Evolutionary conservation across 2,888 invertebrate species (phyloP).

Genomic region (Baronia brevicornis): DNA sequence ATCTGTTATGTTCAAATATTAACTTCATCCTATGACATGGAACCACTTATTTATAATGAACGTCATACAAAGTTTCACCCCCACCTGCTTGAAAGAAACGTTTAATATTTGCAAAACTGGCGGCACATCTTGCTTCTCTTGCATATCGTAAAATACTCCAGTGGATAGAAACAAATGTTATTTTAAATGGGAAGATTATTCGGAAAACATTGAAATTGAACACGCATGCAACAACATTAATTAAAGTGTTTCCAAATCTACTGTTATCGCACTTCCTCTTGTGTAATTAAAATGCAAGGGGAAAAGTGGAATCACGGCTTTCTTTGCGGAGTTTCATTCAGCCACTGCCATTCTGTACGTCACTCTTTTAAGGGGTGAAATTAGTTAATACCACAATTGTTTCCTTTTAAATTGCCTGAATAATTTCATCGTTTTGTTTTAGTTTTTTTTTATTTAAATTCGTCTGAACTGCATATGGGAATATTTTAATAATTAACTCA

Average conservation of each 20-base stretch:
- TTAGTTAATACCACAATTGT: slow-evolving; percentile 14
- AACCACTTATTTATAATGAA: slow-evolving; percentile 11
- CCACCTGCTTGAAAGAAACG: slow-evolving; percentile 13
- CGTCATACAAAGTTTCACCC: slow-evolving; percentile 16
- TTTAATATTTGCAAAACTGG: slow-evolving; percentile 17
- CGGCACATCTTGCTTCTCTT: slow-evolving; percentile 15
- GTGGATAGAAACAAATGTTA: slow-evolving; percentile 23
- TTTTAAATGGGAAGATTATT: slow-evolving; percentile 39
- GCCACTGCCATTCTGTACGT: slow-evolving; percentile 24
- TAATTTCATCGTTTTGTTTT: slow-evolving; percentile 1
- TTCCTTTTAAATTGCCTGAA: slow-evolving; percentile 4
- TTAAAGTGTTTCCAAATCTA: slow-evolving; percentile 69
- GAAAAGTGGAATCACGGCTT: slow-evolving; percentile 47
- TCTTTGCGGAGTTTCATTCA: slow-evolving; percentile 34
- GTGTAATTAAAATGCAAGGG: slow-evolving; percentile 69
- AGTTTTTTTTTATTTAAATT: background rate
- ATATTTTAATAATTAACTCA: no score
- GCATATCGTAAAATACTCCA: slow-evolving; percentile 14
- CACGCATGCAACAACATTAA: slow-evolving; percentile 68
- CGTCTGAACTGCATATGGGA: background rate
- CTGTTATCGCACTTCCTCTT: slow-evolving; percentile 63
- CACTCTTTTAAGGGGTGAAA: slow-evolving; percentile 22
- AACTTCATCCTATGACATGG: slow-evolving; percentile 12
- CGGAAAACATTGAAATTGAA: slow-evolving; percentile 45
- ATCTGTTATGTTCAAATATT: slow-evolving; percentile 11